Evolutionary conservation across 92 coral and sea anemone genomes (phyloP).

Genomic region (Palythoa grandis): DNA sequence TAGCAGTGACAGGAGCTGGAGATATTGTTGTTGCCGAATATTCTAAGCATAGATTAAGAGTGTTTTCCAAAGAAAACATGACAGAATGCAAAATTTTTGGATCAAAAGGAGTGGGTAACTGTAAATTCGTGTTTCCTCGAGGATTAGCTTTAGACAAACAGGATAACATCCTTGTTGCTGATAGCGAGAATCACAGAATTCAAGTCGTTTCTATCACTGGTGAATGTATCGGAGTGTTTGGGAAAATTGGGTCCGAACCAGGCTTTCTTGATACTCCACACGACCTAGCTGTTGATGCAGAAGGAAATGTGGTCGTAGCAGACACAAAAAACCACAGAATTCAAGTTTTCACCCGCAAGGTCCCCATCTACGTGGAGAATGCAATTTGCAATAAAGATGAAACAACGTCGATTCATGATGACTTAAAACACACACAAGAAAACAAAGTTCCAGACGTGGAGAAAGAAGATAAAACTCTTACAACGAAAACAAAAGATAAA

Average conservation of each 20-base stretch:
- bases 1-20: constrained; percentile 81
- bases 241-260: constrained; percentile 75
- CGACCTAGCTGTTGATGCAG: constrained; percentile 74
- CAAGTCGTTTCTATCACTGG: constrained; percentile 77
- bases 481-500: neutral
- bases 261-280: constrained; percentile 91
- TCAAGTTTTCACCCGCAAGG: constrained; percentile 72
- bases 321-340: constrained; percentile 92
- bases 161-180: constrained; percentile 85
- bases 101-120: constrained; percentile 77
- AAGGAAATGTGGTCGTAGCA: constrained; percentile 83
- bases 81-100: constrained; percentile 66
- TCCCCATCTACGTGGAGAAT: constrained; percentile 60
- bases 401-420: neutral
- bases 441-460: neutral
- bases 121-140: constrained; percentile 86
- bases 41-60: constrained; percentile 77
- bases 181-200: constrained; percentile 91
- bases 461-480: neutral
- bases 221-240: constrained; percentile 78
- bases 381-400: constrained; percentile 38
- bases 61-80: constrained; percentile 67
- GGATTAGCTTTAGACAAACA: constrained; percentile 82
- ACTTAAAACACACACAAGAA: neutral
- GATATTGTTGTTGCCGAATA: constrained; percentile 82